These are phyloP conservation scores for Drosophila equinoxialis DNA, from an alignment of 1,140 invertebrate genomes.

Conservation along the genomic window DNA sequence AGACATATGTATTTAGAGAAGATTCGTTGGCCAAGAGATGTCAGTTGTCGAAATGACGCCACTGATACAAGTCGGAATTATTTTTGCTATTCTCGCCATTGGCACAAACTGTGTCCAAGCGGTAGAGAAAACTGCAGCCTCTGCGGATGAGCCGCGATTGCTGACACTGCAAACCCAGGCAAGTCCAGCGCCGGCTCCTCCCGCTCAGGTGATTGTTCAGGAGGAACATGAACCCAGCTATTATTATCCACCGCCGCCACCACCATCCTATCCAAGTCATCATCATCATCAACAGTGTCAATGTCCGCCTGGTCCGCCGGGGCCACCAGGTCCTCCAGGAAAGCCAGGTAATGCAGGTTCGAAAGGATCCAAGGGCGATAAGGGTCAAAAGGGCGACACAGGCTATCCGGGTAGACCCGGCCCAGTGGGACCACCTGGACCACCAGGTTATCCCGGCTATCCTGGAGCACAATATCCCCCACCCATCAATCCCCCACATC, in stretches of 20 bases:
- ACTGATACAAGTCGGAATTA: constrained; percentile 13
- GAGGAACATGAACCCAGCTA: constrained; percentile 22
- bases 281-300: constrained; percentile 27
- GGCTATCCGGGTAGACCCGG: constrained; percentile 55
- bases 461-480: constrained; percentile 51
- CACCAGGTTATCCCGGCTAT: constrained; percentile 54
- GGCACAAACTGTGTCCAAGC: neutral
- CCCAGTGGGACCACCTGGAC: constrained; percentile 57
- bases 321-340: constrained; percentile 37
- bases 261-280: neutral
- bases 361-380: constrained; percentile 52
- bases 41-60: constrained; percentile 46
- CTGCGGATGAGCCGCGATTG: constrained; percentile 13
- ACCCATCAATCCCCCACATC: constrained; percentile 32
- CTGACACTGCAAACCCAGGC: constrained; percentile 37
- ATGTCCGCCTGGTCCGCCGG: constrained; percentile 57
- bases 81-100: neutral
- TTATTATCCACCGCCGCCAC: constrained; percentile 34
- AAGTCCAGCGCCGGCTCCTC: constrained; percentile 19
- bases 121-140: constrained; percentile 8
- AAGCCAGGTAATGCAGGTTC: constrained; percentile 46
- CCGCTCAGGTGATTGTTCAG: constrained; percentile 38
- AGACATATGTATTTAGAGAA: constrained; percentile 36
- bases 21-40: constrained; percentile 19
- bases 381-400: constrained; percentile 63